Evolutionary conservation across 2,797 vertebrate species (phyloP).

Genomic region (Capromys pilorides): DNA sequence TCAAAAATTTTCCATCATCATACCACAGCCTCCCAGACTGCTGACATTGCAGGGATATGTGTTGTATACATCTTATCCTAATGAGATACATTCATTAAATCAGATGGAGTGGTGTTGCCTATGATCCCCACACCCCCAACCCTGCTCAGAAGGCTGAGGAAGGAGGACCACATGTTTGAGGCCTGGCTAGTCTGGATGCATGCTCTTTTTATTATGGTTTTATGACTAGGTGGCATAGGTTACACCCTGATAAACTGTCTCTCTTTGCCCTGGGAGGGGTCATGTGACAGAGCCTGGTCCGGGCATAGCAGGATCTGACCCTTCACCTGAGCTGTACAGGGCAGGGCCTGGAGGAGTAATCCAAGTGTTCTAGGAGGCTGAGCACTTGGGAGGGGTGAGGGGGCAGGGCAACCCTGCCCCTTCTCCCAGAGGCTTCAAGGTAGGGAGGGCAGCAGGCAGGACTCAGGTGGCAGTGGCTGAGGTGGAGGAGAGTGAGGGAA

Average conservation of each 20-base stretch:
- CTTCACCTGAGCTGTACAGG: too few species aligned
- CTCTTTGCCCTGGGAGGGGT: background rate
- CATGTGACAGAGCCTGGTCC: background rate
- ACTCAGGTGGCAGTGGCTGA: background rate
- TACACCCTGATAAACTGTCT: background rate
- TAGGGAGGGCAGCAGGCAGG: accelerated
- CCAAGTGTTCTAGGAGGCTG: background rate
- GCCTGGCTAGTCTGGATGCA: background rate
- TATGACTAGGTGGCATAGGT: background rate
- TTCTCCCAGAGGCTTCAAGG: background rate
- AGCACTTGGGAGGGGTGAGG: background rate
- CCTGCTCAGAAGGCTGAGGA: background rate
- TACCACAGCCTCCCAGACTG: background rate
- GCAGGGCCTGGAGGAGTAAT: background rate
- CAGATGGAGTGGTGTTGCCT: background rate
- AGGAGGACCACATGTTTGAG: background rate
- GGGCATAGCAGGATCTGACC: background rate
- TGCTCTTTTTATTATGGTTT: background rate
- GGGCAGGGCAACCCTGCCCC: background rate
- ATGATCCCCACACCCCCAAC: background rate
- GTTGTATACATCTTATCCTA: background rate
- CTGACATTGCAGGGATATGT: background rate
- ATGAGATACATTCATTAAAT: background rate
- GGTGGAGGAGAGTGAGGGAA: background rate
- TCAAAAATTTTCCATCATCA: background rate